Percentiles rank a stretch among this genome's conserved stretches.
phyloP scores from a whole-genome alignment of 2,113 vertebrate genomes.

The Bos javanicus region DNA sequence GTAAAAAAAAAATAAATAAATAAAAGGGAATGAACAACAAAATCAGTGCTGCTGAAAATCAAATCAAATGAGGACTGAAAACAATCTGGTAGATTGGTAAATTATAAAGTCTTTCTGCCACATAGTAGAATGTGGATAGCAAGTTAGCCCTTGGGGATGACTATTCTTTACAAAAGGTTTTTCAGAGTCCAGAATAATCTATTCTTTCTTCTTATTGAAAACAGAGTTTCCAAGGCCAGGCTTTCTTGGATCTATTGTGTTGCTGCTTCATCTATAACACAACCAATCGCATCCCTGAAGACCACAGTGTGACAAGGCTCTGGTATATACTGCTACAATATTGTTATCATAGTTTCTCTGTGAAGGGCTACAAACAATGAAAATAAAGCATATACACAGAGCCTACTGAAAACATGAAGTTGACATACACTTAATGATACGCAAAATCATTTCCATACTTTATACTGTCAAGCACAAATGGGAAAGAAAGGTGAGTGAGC shows the following conservation, averaged over 20 bases:
- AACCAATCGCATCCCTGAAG: not conserved
- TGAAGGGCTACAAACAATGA: not conserved
- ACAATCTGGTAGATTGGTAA: not conserved
- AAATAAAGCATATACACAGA: not conserved
- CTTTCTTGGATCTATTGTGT: not conserved
- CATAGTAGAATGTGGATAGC: not conserved
- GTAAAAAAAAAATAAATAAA: too few species aligned
- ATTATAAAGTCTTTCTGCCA: not conserved
- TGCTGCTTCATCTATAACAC: not conserved
- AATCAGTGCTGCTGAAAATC: not conserved
- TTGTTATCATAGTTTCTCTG: not conserved
- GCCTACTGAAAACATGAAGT: not conserved
- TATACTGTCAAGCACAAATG: not conserved
- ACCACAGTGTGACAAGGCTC: not conserved
- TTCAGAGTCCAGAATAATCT: not conserved
- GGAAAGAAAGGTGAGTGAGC: not conserved
- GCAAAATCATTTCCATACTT: not conserved
- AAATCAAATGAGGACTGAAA: not conserved
- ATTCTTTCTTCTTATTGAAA: conserved; percentile 13
- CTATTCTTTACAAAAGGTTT: not conserved
- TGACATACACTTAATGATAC: not conserved
- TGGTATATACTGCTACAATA: not conserved
- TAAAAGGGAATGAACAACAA: not conserved
- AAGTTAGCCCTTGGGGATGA: not conserved
- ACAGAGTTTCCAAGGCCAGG: not conserved